phyloP scores from a whole-genome alignment of 30 jellyfish, hydroid and myxozoan genomes.

The Turritopsis dohrnii region DNA sequence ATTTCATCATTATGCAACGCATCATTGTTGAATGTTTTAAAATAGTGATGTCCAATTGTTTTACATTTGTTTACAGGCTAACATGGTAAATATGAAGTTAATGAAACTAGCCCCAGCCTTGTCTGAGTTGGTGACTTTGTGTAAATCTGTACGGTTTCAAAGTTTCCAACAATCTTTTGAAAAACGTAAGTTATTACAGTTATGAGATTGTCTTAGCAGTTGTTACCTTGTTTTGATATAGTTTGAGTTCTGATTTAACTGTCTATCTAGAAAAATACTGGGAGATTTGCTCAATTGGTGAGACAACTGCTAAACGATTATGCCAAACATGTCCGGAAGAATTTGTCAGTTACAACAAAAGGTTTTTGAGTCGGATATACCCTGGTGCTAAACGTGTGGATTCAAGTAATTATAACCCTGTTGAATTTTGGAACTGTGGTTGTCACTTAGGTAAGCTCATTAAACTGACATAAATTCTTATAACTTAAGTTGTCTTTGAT shows the following conservation, averaged over 20 bases:
- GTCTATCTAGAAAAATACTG: constrained; percentile 59
- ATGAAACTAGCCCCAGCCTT: constrained; percentile 69
- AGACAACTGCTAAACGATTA: constrained; percentile 62
- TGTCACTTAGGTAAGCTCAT: constrained; percentile 94
- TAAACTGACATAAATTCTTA: too few species aligned
- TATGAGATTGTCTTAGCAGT: too few species aligned
- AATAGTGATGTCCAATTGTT: too few species aligned
- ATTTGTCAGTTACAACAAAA: constrained; percentile 68
- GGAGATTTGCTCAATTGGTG: constrained; percentile 94
- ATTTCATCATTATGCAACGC: too few species aligned
- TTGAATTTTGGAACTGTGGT: constrained; percentile 96
- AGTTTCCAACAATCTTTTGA: constrained; percentile 65
- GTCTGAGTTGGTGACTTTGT: constrained; percentile 80
- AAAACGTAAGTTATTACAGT: constrained; percentile 94
- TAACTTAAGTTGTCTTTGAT: too few species aligned
- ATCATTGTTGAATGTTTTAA: too few species aligned
- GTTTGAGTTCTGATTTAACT: too few species aligned
- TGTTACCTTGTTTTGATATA: too few species aligned
- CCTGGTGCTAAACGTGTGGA: constrained; percentile 96
- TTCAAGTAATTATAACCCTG: constrained; percentile 94
- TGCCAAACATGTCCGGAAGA: constrained; percentile 85
- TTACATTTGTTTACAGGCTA: constrained; percentile 15
- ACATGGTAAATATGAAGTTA: background rate
- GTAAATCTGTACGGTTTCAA: constrained; percentile 81
- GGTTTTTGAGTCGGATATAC: constrained; percentile 65